Base-by-base conservation (phyloP, 2,888 invertebrate genomes). In the Brenthis daphne region DNA sequence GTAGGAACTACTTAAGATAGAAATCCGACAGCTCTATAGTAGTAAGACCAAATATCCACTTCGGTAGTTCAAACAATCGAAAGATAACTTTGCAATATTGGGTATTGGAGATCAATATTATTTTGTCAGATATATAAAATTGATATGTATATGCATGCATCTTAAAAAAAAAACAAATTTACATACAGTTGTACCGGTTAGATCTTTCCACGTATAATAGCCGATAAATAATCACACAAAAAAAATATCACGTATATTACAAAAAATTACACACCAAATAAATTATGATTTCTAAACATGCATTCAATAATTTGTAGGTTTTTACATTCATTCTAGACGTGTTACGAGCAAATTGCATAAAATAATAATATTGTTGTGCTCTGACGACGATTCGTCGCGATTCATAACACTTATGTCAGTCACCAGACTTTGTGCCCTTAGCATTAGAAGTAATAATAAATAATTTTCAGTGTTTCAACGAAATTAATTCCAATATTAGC, bases 141-240 rank as follows among this genome's bases (percentile, higher is more conserved):
- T 90, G 89, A 90, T 89, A 90, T 90, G 90, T 89, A 86, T 85
- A 83, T 79, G 79, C 75, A 77, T 74, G 76, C 67, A 74, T 72
- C 64, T 68, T 74, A 72, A 70, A 73, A 29, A 29, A 29, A 70
- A 74, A 73, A 60, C 60, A 60, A 70, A 68, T 57, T 63, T 68
- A 55, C 51, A 58, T 69, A 69, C 64, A 69, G 63, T 58, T 69
- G 61, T 60, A 67, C 50, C 61, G 51, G 64, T 66, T 67, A 70
- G 57, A 67, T 66, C 61, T 67, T 53, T 29, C 29, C 64, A 57
- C 54, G 55, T 57, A 66, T 57, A 57, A 71, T 67, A 66, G 71
- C 64, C 64, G 66, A 71, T 70, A 66, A 72, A 73, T 75, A 75
- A 74, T 73, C 73, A 75, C 74, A 75, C 74, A 73, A 70, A 70